phyloP scores from a whole-genome alignment of 2,888 invertebrate species.

The Agrochola circellaris region DNA sequence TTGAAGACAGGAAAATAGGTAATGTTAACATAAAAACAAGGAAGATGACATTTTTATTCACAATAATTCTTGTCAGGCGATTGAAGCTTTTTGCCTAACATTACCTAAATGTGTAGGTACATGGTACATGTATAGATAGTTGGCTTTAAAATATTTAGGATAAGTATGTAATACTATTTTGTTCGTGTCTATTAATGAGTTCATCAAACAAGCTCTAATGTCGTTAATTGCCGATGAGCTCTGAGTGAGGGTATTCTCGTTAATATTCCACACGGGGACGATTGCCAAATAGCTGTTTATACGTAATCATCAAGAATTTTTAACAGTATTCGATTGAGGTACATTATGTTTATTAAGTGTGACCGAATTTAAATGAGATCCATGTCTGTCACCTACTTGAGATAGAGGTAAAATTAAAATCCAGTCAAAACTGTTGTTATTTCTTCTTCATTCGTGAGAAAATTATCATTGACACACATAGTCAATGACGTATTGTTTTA shows the following conservation, averaged over 20 bases:
- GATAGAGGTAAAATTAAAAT: not conserved
- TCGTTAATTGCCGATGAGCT: slow-evolving; percentile 74
- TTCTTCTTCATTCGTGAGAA: not conserved
- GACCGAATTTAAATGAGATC: slow-evolving; percentile 24
- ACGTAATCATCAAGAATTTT: slow-evolving; percentile 74
- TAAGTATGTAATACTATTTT: slow-evolving; percentile 11
- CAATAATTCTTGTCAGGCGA: slow-evolving; percentile 2
- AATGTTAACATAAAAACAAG: slow-evolving; percentile 8
- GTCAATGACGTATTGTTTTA: no score
- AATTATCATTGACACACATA: not conserved
- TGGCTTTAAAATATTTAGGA: slow-evolving; percentile 14
- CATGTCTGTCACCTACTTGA: slow-evolving; percentile 11
- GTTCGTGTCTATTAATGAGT: slow-evolving; percentile 70
- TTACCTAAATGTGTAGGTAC: not conserved
- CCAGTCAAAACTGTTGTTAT: not conserved
- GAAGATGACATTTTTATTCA: slow-evolving; percentile 14
- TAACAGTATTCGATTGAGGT: slow-evolving; percentile 70
- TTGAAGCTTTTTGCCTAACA: not conserved
- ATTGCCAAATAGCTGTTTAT: slow-evolving; percentile 78
- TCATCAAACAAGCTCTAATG: slow-evolving; percentile 70
- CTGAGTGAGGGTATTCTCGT: slow-evolving; percentile 77
- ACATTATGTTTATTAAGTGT: slow-evolving; percentile 36
- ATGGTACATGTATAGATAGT: not conserved
- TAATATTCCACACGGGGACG: slow-evolving; percentile 78
- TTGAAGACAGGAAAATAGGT: slow-evolving; percentile 7